Conservation (phyloP, 1,140 invertebrate genomes). For the Drosophila lacertosa region DNA sequence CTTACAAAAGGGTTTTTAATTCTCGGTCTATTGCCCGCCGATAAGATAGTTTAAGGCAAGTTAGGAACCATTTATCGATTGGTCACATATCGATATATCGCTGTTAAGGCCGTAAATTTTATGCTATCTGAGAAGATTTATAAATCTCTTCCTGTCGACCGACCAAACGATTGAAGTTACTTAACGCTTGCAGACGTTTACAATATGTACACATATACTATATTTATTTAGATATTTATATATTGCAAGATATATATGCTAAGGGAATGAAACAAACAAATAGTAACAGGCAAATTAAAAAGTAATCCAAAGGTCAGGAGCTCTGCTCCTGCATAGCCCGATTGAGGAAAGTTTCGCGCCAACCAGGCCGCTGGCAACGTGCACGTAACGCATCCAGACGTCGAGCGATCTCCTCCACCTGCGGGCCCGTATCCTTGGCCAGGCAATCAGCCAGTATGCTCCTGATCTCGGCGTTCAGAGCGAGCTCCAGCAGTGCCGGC, state of each 20-base stretch:
- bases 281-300: background rate
- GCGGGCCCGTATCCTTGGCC: background rate
- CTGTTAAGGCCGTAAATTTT: background rate
- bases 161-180: background rate
- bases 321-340: constrained; percentile 32
- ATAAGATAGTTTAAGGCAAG: too few relatives aligned
- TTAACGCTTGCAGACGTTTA: constrained; percentile 6
- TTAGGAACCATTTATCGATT: background rate
- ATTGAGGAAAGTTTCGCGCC: constrained; percentile 59
- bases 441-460: constrained; percentile 36
- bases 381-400: constrained; percentile 47
- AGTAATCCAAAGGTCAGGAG: constrained; percentile 8
- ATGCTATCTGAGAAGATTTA: background rate
- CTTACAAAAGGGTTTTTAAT: too few relatives aligned
- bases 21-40: too few relatives aligned
- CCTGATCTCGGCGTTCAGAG: constrained; percentile 48
- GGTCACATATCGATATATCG: background rate
- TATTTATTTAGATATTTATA: constrained; percentile 3
- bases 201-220: background rate
- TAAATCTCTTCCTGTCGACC: background rate
- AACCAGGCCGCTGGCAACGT: constrained; percentile 48
- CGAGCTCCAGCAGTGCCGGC: constrained; percentile 61
- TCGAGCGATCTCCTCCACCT: constrained; percentile 12
- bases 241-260: constrained; percentile 3
- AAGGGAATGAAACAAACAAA: background rate